phyloP scores from a whole-genome alignment of 2,113 vertebrate genomes.

The Aramus guarauna region DNA sequence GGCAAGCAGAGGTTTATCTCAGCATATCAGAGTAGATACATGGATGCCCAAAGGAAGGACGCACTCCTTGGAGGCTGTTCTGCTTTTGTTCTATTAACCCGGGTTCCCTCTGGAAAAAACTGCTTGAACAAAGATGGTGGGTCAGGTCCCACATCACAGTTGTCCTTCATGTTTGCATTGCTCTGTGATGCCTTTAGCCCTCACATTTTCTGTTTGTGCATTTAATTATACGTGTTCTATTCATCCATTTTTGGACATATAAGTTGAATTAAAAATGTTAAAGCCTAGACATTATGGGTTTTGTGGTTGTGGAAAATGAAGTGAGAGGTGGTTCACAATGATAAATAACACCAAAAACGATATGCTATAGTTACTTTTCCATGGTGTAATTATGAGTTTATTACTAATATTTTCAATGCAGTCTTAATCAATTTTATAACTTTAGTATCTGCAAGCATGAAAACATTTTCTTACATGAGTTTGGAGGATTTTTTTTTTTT shows the following conservation, averaged over 20 bases:
- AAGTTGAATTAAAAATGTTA: background rate
- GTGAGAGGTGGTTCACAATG: background rate
- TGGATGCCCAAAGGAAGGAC: background rate
- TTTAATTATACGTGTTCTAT: background rate
- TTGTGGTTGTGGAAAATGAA: background rate
- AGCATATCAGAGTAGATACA: background rate
- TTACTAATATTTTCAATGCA: background rate
- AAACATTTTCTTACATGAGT: background rate
- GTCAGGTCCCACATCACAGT: background rate
- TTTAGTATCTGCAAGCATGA: background rate
- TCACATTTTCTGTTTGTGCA: background rate
- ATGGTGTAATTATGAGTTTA: background rate
- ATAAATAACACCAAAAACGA: background rate
- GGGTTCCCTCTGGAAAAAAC: background rate
- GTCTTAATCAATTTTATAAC: background rate
- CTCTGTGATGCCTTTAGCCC: background rate
- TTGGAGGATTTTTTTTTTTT: background rate
- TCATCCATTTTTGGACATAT: background rate
- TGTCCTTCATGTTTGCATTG: background rate
- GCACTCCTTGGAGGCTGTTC: background rate
- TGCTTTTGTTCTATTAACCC: background rate
- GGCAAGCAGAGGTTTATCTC: background rate
- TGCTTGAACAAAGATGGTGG: background rate
- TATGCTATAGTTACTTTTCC: background rate
- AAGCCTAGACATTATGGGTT: rapidly evolving